Evolutionary conservation across 2,888 invertebrate species (phyloP), one percentile per base, ranked within the genome.

Genomic region (Cinara cedri): DNA sequence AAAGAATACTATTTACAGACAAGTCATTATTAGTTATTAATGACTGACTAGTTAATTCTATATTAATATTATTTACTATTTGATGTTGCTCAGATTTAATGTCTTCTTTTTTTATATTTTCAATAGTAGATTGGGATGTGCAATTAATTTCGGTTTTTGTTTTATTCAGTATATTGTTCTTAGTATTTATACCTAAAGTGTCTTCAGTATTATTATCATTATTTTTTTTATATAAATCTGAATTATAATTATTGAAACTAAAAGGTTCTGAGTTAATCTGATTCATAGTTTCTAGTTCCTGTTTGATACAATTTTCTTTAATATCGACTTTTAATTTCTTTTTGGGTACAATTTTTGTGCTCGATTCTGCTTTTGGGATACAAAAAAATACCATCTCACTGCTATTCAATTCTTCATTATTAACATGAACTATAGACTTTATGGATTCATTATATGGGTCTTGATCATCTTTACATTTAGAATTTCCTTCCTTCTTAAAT

Each of bases 311-410:
- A 42, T 11, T 34, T 62, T 70, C 78, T 51, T 70, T 78, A 42
- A 49, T 49, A 16, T 76, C 76, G 21, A 19, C 19, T 57, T 76
- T 76, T 66, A 57, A 51, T 76, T 57, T 76, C n/a, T 55, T 76
- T 68, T 57, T 76, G 1, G 78, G 34, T 24, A 68, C 3, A 16
- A 19, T 57, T 70, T 68, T 70, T 1, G 70, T 42, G 49, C n/a
- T 78, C 24, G 70, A 16, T 60, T 78, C 78, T 60, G 49, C 14
- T 57, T 70, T 60, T 49, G 78, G 70, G 34, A 78, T 78, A 70
- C 78, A 78, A 70, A 78, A 62, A 70, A 78, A 78, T 0, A 78
- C 78, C 78, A 78, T 78, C 62, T 78, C 78, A 70, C 78, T 78
- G 9, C 70, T 78, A 62, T 78, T 42, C 3, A 78, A 62, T 34